Conservation (phyloP, 2,113 vertebrate genomes). For the Trogon surrucura region DNA sequence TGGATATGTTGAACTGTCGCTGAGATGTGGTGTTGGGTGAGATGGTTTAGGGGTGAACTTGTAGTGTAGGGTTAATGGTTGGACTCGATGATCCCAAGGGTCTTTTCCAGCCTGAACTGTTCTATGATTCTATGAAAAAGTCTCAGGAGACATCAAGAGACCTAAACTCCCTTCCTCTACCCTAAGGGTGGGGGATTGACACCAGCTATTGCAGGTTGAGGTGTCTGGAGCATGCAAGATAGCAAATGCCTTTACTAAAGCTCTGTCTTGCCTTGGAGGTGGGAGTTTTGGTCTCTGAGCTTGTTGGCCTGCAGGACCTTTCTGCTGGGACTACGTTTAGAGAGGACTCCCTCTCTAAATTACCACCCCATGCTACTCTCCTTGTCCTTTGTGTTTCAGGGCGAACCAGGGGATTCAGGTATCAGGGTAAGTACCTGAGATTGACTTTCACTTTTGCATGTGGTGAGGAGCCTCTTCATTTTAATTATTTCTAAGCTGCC, state of each 20-base stretch:
- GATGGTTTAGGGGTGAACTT: too few species aligned
- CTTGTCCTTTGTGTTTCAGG: conserved; percentile 72
- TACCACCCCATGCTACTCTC: neutral
- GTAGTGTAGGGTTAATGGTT: too few species aligned
- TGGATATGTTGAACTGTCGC: too few species aligned
- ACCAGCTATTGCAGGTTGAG: neutral
- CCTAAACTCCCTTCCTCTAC: neutral
- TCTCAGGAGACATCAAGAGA: neutral
- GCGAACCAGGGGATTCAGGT: conserved; percentile 81
- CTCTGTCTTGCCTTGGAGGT: neutral
- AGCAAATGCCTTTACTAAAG: neutral
- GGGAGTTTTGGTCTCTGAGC: neutral
- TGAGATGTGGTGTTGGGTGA: too few species aligned
- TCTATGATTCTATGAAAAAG: neutral
- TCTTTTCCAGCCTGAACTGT: too few species aligned
- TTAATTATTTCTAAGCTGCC: neutral
- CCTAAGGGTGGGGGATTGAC: too few species aligned
- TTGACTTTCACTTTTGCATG: neutral
- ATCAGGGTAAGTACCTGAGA: conserved; percentile 74
- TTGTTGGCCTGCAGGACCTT: neutral
- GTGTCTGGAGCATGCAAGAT: neutral
- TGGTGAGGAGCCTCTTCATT: neutral
- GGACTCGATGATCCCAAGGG: too few species aligned
- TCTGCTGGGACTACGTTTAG: neutral
- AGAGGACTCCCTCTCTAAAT: neutral